A percentile compares a stretch with the other conserved stretches of the same genome.
phyloP scores from a whole-genome alignment of 2,113 vertebrate species.

The Sciurus niger region DNA sequence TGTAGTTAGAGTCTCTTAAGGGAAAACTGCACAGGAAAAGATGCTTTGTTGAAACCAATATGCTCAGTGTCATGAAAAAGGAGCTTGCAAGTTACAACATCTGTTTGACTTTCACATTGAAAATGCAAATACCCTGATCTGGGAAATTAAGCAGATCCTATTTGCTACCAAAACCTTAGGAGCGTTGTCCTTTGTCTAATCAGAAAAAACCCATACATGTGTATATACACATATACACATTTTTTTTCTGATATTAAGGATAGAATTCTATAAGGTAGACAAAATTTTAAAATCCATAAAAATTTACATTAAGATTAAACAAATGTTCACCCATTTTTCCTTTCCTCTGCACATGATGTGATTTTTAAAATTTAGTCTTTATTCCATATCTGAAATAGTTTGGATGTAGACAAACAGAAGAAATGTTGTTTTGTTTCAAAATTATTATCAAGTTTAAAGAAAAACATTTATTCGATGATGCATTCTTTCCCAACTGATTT shows the following conservation, averaged over 20 bases:
- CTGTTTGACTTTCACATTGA: conserved; percentile 18
- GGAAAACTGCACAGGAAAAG: not conserved
- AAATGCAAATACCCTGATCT: conserved; percentile 24
- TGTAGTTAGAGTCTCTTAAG: conserved; percentile 18
- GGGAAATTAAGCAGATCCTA: conserved; percentile 3
- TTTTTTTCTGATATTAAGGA: not conserved
- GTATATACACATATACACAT: not conserved
- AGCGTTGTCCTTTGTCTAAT: not conserved
- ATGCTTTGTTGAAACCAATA: conserved; percentile 19
- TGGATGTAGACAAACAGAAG: not conserved
- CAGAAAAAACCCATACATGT: not conserved
- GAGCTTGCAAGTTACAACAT: not conserved
- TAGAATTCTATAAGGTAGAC: not conserved
- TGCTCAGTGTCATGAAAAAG: conserved; percentile 23
- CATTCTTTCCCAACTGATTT: not conserved
- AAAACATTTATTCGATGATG: not conserved
- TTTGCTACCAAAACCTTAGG: not conserved
- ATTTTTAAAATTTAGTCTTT: conserved; percentile 4
- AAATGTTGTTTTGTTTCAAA: conserved; percentile 32
- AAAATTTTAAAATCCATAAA: not conserved
- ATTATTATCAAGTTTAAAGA: not conserved
- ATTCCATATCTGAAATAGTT: not conserved
- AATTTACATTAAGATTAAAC: not conserved
- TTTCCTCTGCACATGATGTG: not conserved
- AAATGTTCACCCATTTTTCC: not conserved